Conservation (phyloP, 2,113 vertebrate genomes). For the Corythaixoides concolor region DNA sequence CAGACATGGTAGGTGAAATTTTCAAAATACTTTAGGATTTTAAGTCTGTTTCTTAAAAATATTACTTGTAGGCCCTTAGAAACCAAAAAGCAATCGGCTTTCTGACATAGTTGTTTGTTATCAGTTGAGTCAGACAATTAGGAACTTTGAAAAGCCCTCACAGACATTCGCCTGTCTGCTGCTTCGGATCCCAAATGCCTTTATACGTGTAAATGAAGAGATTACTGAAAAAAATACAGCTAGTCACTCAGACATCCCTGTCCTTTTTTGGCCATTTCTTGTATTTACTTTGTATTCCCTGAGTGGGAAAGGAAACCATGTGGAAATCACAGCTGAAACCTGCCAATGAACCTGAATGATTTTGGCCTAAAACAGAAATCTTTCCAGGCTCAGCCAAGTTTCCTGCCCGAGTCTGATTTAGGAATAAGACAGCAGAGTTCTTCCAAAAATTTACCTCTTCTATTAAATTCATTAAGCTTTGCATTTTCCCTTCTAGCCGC, state of each 20-base stretch:
- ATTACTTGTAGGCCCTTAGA: background rate
- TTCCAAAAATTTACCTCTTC: background rate
- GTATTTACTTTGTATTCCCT: background rate
- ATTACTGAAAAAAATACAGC: background rate
- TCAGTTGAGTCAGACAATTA: background rate
- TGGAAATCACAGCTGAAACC: background rate
- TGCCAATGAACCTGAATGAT: background rate
- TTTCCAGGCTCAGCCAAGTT: background rate
- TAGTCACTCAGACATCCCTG: background rate
- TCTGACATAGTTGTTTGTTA: background rate
- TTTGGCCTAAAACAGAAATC: background rate
- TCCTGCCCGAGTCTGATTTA: background rate
- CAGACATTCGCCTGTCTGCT: background rate
- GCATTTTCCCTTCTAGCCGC: background rate
- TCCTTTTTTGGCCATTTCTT: background rate
- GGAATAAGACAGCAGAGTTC: background rate
- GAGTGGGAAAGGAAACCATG: background rate
- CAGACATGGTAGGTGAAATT: background rate
- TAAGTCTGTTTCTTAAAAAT: background rate
- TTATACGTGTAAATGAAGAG: background rate
- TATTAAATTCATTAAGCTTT: background rate
- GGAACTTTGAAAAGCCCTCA: background rate
- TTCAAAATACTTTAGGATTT: background rate
- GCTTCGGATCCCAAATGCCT: background rate
- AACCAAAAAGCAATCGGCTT: background rate